phyloP scores from a whole-genome alignment of 37 sponge, comb jelly and placozoan species.

The Petrosia ficiformis region DNA sequence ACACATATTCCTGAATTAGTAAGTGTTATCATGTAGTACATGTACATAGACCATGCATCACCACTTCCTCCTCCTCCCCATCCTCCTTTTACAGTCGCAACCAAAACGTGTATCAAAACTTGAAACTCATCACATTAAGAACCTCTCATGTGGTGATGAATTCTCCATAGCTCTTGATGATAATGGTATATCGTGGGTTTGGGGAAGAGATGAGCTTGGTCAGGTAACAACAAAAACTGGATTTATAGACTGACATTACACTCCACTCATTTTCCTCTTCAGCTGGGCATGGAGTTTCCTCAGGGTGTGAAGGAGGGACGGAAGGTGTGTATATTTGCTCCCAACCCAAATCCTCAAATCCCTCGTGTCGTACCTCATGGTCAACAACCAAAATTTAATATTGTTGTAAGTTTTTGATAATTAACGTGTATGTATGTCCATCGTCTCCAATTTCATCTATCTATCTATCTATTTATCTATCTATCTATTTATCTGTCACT shows the following conservation, averaged over 20 bases:
- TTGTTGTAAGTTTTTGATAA: no score
- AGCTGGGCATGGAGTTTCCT: neutral
- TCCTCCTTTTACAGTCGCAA: slow-evolving; percentile 19
- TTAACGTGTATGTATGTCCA: no score
- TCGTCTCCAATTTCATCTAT: no score
- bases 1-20: slow-evolving; percentile 35
- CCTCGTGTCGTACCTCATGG: neutral
- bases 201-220: slow-evolving; percentile 70
- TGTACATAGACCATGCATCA: neutral
- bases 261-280: neutral
- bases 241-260: neutral
- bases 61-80: neutral
- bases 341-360: slow-evolving; percentile 5
- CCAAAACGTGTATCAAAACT: slow-evolving; percentile 30
- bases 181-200: slow-evolving; percentile 55
- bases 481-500: neutral
- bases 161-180: slow-evolving; percentile 74
- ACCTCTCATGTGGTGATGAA: slow-evolving; percentile 73
- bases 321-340: slow-evolving; percentile 8
- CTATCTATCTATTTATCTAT: no score
- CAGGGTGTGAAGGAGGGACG: neutral
- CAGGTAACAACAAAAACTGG: slow-evolving; percentile 37
- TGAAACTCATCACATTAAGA: slow-evolving; percentile 20
- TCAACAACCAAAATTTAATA: neutral
- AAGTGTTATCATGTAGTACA: neutral